Evolutionary conservation across 2,888 invertebrate species (phyloP), one percentile per base, ranked within the genome.

Genomic region (Platypus cylindrus): DNA sequence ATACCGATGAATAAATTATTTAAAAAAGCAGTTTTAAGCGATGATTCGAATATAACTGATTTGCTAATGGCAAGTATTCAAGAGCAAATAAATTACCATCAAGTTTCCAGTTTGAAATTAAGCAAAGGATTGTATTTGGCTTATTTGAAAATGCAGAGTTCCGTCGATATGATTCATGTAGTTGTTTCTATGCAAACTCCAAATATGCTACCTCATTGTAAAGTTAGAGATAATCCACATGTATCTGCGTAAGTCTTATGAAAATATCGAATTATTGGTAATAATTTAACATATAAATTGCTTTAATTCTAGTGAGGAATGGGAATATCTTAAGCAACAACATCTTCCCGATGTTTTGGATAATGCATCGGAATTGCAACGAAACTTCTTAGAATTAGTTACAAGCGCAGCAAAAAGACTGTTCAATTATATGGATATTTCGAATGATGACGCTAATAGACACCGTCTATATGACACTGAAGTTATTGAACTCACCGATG

Each of bases 81-180:
- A 49, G 90, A 82, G 41, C 83, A 83, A 60, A 69, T 70, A 47
- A 63, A 64, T 35, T 82, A 78, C 58, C 75, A 77, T 48, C 77
- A 87, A 70, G 79, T 82, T 29, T 90, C 90, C 37, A 74, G 79
- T 43, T 76, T 85, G 34, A 82, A 81, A 49, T 63, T 97, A 30
- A 71, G 79, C 2, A 76, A 80, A 17, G 97, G 98, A 0, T 68
- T 98, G 14, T 97, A 98, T 65, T 66, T 98, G 46, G 90, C 94
- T 23, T 98, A 95, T 63, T 67, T 98, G 44, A 95, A 97, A 62
- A 81, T 97, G 68, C 89, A 91, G 58, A 90, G 90, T 47, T 93
- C 94, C 2, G 89, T 97, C 36, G 95, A 95, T 60, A 77, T 87
- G 40, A 85, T 95, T 28, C 80, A 90, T 52, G 80, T 97, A 7